These are phyloP conservation scores for Drosophila nebulosa DNA, from an alignment of 1,140 invertebrate genomes.

Conservation along the genomic window DNA sequence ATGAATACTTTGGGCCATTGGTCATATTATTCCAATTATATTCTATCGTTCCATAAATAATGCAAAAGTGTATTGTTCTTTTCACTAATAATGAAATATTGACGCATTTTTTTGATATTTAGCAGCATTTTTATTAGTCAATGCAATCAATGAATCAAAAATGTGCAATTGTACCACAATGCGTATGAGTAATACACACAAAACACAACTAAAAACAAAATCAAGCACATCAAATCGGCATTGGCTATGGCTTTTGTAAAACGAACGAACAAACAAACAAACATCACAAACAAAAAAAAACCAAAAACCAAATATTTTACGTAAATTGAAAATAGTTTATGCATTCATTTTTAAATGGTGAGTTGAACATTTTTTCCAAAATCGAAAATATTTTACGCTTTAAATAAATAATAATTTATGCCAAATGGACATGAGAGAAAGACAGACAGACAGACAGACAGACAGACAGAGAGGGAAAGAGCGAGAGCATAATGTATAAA, in stretches of 20 bases:
- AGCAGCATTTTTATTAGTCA: not conserved
- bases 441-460: no score
- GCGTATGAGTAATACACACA: not conserved
- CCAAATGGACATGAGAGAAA: not conserved
- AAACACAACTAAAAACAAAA: not conserved
- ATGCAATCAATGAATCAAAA: not conserved
- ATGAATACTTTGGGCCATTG: no score
- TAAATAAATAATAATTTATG: conserved; percentile 59
- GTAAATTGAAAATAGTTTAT: conserved; percentile 20
- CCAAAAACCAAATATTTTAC: not conserved
- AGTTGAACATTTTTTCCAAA: conserved; percentile 9
- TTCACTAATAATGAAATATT: not conserved
- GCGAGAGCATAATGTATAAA: not conserved
- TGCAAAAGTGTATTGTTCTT: no score
- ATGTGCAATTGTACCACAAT: not conserved
- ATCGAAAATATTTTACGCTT: conserved; percentile 26
- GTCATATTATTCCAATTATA: no score
- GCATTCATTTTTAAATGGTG: conserved; percentile 19
- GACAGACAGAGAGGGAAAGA: not conserved
- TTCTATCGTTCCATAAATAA: no score
- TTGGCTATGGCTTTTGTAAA: not conserved
- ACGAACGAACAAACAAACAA: not conserved
- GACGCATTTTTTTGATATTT: not conserved
- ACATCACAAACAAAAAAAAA: not conserved
- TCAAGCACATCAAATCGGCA: not conserved